phyloP scores from a whole-genome alignment of 2,888 invertebrate genomes.

The Aphelenchoides bicaudatus region DNA sequence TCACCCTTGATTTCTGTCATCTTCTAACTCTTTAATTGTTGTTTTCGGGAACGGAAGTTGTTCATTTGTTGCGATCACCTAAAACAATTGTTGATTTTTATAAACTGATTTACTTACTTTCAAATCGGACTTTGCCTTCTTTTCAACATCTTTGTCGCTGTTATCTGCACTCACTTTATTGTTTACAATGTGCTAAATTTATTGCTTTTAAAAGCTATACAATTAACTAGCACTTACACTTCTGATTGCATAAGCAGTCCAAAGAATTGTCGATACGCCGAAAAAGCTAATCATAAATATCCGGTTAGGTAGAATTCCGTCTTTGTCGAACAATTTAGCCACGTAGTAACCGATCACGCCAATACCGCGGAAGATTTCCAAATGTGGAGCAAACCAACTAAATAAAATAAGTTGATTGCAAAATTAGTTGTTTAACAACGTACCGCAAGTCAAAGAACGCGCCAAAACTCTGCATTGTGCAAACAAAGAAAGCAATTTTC shows the following conservation, averaged over 20 bases:
- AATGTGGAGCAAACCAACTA: slow-evolving; percentile 49
- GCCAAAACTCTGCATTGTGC: slow-evolving; percentile 53
- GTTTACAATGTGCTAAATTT: slow-evolving; percentile 1
- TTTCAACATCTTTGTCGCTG: background rate
- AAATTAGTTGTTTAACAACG: background rate
- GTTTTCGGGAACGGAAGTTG: background rate
- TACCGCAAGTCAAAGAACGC: slow-evolving; percentile 47
- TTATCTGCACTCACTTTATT: background rate
- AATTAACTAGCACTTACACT: slow-evolving; percentile 2
- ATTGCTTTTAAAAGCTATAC: background rate
- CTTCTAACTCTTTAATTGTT: background rate
- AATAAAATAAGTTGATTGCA: slow-evolving; percentile 10
- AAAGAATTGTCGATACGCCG: slow-evolving; percentile 33
- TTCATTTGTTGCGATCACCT: slow-evolving; percentile 16
- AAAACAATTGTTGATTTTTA: background rate
- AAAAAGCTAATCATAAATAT: slow-evolving; percentile 46
- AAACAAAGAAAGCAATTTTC: slow-evolving; percentile 55
- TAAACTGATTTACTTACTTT: slow-evolving; percentile 3
- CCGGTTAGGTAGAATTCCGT: slow-evolving; percentile 50
- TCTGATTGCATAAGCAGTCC: slow-evolving; percentile 27
- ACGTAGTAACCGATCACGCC: slow-evolving; percentile 49
- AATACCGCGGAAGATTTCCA: slow-evolving; percentile 47
- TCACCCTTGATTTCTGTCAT: slow-evolving; percentile 3
- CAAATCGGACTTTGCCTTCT: background rate
- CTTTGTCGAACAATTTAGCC: slow-evolving; percentile 39